Percentiles rank a stretch among this genome's conserved stretches.
These are phyloP conservation scores for Seira ritae DNA, from an alignment of 2,888 invertebrate species.

Conservation along the genomic window DNA sequence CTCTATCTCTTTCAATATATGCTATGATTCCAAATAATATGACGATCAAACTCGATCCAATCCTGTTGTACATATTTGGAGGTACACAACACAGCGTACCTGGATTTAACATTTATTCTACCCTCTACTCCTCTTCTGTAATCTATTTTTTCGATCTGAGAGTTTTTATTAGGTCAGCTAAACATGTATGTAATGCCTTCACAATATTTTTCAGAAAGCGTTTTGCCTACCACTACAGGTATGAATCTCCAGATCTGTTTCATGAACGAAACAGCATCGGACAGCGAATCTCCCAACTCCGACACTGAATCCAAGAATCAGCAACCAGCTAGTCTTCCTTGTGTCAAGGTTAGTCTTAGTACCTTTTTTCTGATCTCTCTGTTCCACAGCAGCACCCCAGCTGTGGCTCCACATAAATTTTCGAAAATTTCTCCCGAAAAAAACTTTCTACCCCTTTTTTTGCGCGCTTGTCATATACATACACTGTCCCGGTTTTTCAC, in stretches of 20 bases:
- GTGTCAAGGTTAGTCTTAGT: slow-evolving; percentile 62
- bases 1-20: too few species aligned
- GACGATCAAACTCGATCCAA: too few species aligned
- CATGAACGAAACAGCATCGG: slow-evolving; percentile 94
- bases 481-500: too few species aligned
- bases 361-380: slow-evolving; percentile 20
- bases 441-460: background rate
- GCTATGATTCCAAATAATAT: too few species aligned
- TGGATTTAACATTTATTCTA: too few species aligned
- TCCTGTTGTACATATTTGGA: too few species aligned
- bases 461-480: slow-evolving; percentile 21
- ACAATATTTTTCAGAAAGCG: slow-evolving; percentile 56
- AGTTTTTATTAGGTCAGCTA: slow-evolving; percentile 24
- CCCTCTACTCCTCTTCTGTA: too few species aligned
- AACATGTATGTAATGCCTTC: slow-evolving; percentile 52
- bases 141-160: too few species aligned
- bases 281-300: slow-evolving; percentile 86
- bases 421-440: background rate
- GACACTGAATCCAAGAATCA: slow-evolving; percentile 80
- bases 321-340: slow-evolving; percentile 73
- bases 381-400: background rate
- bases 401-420: slow-evolving; percentile 35
- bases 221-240: slow-evolving; percentile 63
- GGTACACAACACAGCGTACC: too few species aligned
- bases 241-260: slow-evolving; percentile 97